Conservation (phyloP, 1,140 invertebrate genomes). For the Drosophila nigromelanica region DNA sequence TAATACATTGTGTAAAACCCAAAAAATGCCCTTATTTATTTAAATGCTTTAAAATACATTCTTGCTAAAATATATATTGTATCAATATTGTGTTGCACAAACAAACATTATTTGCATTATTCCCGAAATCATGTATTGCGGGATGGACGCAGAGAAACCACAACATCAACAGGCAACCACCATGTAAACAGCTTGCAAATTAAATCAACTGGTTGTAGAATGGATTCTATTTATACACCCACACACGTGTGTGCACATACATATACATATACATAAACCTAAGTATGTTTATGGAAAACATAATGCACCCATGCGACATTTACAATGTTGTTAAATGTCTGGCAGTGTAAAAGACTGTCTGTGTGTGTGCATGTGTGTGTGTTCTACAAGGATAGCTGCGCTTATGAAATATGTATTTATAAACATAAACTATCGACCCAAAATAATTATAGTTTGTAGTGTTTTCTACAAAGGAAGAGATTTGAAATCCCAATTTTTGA, state of each 20-base stretch:
- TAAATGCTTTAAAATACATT: too few relatives aligned
- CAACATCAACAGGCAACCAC: conserved; percentile 12
- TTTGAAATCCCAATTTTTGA: too few relatives aligned
- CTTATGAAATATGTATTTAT: conserved; percentile 54
- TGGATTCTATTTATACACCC: conserved; percentile 8
- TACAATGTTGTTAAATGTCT: conserved; percentile 25
- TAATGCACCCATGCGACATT: conserved; percentile 8
- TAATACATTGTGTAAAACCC: too few relatives aligned
- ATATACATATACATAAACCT: conserved; percentile 1
- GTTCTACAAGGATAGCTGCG: conserved; percentile 1
- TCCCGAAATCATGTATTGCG: background rate
- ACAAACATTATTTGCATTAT: background rate
- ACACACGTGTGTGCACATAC: conserved; percentile 11
- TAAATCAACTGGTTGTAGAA: conserved; percentile 55
- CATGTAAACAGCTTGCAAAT: conserved; percentile 49
- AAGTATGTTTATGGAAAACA: conserved; percentile 1
- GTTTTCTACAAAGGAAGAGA: too few relatives aligned
- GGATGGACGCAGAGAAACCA: conserved; percentile 11
- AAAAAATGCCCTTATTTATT: too few relatives aligned
- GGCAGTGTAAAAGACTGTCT: too few relatives aligned
- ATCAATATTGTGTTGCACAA: background rate
- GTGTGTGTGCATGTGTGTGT: conserved; percentile 14
- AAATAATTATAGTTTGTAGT: background rate
- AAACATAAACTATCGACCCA: conserved; percentile 49
- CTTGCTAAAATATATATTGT: too few relatives aligned